Evolutionary conservation across 2,113 vertebrate genomes (phyloP).

Genomic region (Galeopterus variegatus): DNA sequence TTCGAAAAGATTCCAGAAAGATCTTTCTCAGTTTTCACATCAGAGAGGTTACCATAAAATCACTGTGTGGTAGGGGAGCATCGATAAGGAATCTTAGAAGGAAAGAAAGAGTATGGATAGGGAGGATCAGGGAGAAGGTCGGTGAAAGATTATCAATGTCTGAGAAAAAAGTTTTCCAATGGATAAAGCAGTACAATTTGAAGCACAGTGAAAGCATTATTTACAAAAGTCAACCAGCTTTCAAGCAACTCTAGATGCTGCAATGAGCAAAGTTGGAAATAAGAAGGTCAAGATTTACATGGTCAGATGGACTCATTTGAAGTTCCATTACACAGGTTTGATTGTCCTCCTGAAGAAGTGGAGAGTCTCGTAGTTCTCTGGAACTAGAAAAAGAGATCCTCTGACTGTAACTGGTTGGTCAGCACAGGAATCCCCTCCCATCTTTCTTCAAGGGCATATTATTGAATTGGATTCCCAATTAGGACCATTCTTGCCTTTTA

Average conservation of each 20-base stretch:
- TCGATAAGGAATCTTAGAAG: constrained; percentile 76
- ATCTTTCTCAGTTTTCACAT: constrained; percentile 79
- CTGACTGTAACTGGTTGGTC: too few species aligned
- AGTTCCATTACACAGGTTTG: fast-evolving
- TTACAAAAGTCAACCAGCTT: background rate
- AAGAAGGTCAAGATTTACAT: background rate
- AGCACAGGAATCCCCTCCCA: background rate
- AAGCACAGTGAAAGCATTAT: background rate
- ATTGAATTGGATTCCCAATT: background rate
- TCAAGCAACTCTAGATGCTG: background rate
- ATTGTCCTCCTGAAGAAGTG: background rate
- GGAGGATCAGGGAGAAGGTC: background rate
- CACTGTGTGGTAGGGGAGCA: background rate
- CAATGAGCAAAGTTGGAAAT: background rate
- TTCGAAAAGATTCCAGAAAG: constrained; percentile 71
- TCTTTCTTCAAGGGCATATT: background rate
- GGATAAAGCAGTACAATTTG: background rate
- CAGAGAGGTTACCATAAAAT: constrained; percentile 69
- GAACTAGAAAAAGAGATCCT: background rate
- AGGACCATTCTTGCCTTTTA: background rate
- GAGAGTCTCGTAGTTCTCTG: background rate
- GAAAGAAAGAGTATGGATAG: background rate
- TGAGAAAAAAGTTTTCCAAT: constrained; percentile 40
- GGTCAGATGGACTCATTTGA: background rate
- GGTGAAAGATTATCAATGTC: constrained; percentile 37